Conservation (phyloP, 2,888 invertebrate species). For the Lepetodrilus schrolli region DNA sequence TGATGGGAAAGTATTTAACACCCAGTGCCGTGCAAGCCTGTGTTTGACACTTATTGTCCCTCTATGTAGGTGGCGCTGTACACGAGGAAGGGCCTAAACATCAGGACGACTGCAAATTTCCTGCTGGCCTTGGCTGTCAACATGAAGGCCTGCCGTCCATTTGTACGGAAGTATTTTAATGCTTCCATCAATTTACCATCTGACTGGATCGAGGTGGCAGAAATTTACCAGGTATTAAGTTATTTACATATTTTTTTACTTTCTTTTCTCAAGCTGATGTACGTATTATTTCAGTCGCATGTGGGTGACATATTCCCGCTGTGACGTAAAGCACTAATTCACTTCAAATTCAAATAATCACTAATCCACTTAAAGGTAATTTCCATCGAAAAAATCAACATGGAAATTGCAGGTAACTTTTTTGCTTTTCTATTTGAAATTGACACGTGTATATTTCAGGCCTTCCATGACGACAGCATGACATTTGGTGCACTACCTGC, state of each 20-base stretch:
- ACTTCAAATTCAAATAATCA: too few relatives aligned
- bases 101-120: conserved; percentile 76
- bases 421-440: too few relatives aligned
- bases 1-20: background rate
- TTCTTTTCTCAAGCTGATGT: too few relatives aligned
- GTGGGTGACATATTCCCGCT: too few relatives aligned
- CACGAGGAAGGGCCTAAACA: conserved; percentile 75
- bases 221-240: conserved; percentile 73
- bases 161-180: conserved; percentile 75
- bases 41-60: conserved; percentile 6
- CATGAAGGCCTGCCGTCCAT: conserved; percentile 70
- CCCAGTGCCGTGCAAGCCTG: too few relatives aligned
- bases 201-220: conserved; percentile 77
- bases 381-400: too few relatives aligned
- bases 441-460: too few relatives aligned
- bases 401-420: too few relatives aligned
- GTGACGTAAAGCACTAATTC: too few relatives aligned
- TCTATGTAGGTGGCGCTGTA: conserved; percentile 75
- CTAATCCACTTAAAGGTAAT: background rate
- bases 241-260: too few relatives aligned
- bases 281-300: too few relatives aligned
- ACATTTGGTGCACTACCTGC: conserved; percentile 72
- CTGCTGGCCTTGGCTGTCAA: conserved; percentile 74
- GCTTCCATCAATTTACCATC: conserved; percentile 75
- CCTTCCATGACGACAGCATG: conserved; percentile 67